Evolutionary conservation across 2,888 invertebrate genomes (phyloP), one percentile per base, ranked within the genome.

Genomic region (Stenodera caucasica): DNA sequence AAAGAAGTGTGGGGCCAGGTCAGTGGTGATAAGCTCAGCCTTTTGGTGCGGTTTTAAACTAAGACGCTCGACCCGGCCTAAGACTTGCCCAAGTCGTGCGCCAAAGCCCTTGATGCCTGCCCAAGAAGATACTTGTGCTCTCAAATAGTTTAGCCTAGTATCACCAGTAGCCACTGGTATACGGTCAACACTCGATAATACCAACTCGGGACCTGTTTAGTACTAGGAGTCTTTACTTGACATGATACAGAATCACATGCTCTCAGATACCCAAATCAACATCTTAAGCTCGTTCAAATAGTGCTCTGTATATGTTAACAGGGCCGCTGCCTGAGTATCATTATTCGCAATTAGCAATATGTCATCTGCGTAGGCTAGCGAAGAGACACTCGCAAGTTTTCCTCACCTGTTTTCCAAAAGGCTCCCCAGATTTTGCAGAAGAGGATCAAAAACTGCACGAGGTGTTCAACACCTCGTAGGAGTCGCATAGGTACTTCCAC

Each of bases 381-480:
- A n/a, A n/a, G n/a, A n/a, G n/a, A n/a, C n/a, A n/a, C n/a, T n/a
- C n/a, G n/a, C n/a, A n/a, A n/a, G n/a, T n/a, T n/a, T n/a, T n/a
- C n/a, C n/a, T n/a, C n/a, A n/a, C n/a, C n/a, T 32, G 32, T 72
- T 30, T 61, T 75, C 58, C 63, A 69, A 59, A 26, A 56, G 53
- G 40, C 64, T 50, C 61, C 70, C 68, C 66, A 76, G 69, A 67
- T 55, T 29, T 1, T 55, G 58, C 55, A 76, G 58, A 49, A 76
- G 60, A 12, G 69, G 69, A 53, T 75, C 75, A 7, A 72, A 53
- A 26, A 73, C 72, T 65, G 68, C 67, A 64, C 76, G 23, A 73
- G 73, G 65, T 81, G 81, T 50, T 78, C 75, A 8, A 81, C 80
- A 62, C 80, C 80, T 40, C 78, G 67, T 65, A 71, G 70, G 67